Base-by-base conservation (phyloP, 2,797 vertebrate genomes). In the Malurus splendens region DNA sequence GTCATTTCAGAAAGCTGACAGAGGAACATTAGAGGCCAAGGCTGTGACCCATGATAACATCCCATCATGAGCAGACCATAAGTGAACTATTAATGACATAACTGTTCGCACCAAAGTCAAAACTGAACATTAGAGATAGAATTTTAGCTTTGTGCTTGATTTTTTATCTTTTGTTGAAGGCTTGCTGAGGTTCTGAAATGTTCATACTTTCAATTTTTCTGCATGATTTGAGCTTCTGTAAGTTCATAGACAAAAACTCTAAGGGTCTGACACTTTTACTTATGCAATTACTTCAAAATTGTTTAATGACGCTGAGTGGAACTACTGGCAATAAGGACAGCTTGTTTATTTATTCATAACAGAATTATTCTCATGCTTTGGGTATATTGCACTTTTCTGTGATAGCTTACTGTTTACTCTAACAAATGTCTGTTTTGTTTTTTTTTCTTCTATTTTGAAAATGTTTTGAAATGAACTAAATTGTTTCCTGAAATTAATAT, bases 271-370 rank as follows among this genome's bases (percentile, higher is more conserved):
- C 61, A 77, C n/a, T 78, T 62, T 57, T 48, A 50, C 14, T 88
- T 61, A 41, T 4, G 20, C n/a, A 81, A 24, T 67, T 78, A 70
- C 32, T 76, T 81, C 38, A 70, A 18, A 84, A 82, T 76, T 76
- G 42, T 84, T 67, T 92, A 62, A 88, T 71, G 56, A 57, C 64
- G 19, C 45, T 81, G 27, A 89, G 48, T 81, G 66, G 24, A 89
- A 70, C 45, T 73, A 66, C 45, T 87, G 30, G 59, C 45, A 86
- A 85, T 86, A 77, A 90, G 50, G 67, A 92, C 60, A 82, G 22
- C 11, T 86, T 86, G 42, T 87, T 94, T 87, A 83, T 89, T 89
- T 87, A 84, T 87, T 82, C 44, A 66, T 48, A 79, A 68, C 11
- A 54, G 62, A 92, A 91, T 60, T 76, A 76, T 64, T 76, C 19